A percentile compares a stretch with the other conserved stretches of the same genome.
Conservation (phyloP, 2,888 invertebrate species). For the Dinocampus coccinellae region DNA sequence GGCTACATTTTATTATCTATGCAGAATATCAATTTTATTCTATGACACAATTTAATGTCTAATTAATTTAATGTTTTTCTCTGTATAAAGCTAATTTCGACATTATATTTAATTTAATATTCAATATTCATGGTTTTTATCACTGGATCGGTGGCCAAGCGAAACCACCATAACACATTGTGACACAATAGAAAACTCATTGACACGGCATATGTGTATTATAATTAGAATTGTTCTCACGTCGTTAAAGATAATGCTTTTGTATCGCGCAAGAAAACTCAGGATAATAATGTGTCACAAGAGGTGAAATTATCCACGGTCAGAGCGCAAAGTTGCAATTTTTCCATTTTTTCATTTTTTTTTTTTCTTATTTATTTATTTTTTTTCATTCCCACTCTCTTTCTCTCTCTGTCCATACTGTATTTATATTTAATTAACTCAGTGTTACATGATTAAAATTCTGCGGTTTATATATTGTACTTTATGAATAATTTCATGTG, state of each 20-base stretch:
- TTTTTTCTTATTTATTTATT: background rate
- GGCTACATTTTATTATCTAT: background rate
- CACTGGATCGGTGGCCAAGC: slow-evolving; percentile 25
- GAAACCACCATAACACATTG: slow-evolving; percentile 27
- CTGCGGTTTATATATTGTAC: background rate
- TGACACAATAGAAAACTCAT: slow-evolving; percentile 41
- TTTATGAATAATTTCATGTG: background rate
- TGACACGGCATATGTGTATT: slow-evolving; percentile 42
- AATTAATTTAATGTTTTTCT: background rate
- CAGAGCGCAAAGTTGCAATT: slow-evolving; percentile 27
- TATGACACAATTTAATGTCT: background rate
- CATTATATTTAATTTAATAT: background rate
- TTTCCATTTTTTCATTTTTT: background rate
- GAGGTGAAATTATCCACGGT: slow-evolving; percentile 32
- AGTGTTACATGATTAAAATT: slow-evolving; percentile 11
- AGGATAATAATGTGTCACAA: slow-evolving; percentile 36
- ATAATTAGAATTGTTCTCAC: slow-evolving; percentile 58
- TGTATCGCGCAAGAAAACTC: slow-evolving; percentile 40
- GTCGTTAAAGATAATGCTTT: slow-evolving; percentile 43
- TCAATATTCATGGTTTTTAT: background rate
- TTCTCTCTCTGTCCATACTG: too few relatives aligned
- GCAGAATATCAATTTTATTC: background rate
- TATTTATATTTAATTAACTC: slow-evolving; percentile 28
- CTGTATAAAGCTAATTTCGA: background rate
- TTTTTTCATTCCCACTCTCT: too few relatives aligned